These are phyloP conservation scores for Xenopus petersii DNA, from an alignment of 2,797 vertebrate genomes.

Conservation along the genomic window DNA sequence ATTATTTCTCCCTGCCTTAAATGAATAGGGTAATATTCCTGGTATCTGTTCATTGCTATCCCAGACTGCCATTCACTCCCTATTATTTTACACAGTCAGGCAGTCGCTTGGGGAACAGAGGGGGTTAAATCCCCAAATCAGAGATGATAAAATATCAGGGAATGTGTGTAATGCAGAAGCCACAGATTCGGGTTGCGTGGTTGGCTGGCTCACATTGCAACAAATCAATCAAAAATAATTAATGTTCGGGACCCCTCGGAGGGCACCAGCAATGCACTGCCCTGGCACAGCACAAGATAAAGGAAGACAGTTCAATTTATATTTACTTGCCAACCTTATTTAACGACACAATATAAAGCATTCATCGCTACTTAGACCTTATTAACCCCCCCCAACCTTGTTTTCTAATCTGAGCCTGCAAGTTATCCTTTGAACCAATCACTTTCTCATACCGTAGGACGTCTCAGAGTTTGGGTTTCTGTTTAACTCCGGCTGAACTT, in stretches of 20 bases:
- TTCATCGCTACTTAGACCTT: conserved; percentile 3
- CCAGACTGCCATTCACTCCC: too few relatives aligned
- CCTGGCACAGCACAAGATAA: background rate
- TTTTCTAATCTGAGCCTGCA: background rate
- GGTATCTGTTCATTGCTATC: too few relatives aligned
- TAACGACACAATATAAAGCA: conserved; percentile 15
- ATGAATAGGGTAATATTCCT: too few relatives aligned
- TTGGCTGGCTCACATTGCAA: background rate
- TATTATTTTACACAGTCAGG: too few relatives aligned
- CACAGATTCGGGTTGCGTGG: too few relatives aligned
- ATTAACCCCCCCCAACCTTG: conserved; percentile 3
- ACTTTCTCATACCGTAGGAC: background rate
- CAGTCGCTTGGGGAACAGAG: too few relatives aligned
- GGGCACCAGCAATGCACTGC: background rate
- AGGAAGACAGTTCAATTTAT: background rate
- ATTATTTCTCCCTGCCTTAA: too few relatives aligned
- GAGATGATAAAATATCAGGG: too few relatives aligned
- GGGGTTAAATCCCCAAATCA: too few relatives aligned
- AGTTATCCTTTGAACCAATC: background rate
- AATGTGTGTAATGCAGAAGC: too few relatives aligned
- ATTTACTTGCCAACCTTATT: conserved; percentile 12
- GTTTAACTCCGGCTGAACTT: conserved; percentile 6
- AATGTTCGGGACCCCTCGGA: background rate
- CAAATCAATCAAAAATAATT: conserved; percentile 11
- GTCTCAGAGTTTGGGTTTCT: conserved; percentile 1